phyloP scores from a whole-genome alignment of 2,797 vertebrate genomes.

The Notolepis coatsorum region DNA sequence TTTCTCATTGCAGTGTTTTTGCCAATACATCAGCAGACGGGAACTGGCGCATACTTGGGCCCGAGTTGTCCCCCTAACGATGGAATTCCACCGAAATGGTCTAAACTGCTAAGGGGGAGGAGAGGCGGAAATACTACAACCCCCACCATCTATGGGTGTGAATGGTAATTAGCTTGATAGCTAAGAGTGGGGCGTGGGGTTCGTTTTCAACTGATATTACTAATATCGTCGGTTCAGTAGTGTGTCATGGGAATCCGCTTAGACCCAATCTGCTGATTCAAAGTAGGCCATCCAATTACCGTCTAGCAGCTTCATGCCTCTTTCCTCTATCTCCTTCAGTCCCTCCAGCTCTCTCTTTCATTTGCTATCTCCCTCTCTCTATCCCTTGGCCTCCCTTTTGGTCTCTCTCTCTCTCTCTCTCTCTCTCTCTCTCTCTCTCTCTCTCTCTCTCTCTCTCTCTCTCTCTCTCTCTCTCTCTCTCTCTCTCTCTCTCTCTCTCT shows the following conservation, averaged over 20 bases:
- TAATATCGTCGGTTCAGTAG: conserved; percentile 44
- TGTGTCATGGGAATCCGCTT: conserved; percentile 39
- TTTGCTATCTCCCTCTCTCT: conserved; percentile 20
- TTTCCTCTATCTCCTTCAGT: no score
- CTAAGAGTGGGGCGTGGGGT: conserved; percentile 34
- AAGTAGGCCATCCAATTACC: conserved; percentile 75
- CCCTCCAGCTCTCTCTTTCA: not conserved
- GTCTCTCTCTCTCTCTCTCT: no score
- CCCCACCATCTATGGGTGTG: not conserved
- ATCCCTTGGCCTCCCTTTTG: no score
- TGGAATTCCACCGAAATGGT: no score
- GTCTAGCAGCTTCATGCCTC: conserved; percentile 63
- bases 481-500: conserved; percentile 14
- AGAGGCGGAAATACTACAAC: conserved; percentile 8
- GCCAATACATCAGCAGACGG: no score
- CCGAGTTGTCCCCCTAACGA: no score
- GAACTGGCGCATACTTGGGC: no score
- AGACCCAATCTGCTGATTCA: conserved; percentile 61
- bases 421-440: no score
- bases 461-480: conserved; percentile 19
- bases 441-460: conserved; percentile 20
- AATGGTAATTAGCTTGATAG: conserved; percentile 30
- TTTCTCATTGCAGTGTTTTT: no score
- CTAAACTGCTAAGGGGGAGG: no score
- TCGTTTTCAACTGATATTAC: conserved; percentile 50